phyloP scores from a whole-genome alignment of 2,888 invertebrate genomes.

The Lithosia quadra region DNA sequence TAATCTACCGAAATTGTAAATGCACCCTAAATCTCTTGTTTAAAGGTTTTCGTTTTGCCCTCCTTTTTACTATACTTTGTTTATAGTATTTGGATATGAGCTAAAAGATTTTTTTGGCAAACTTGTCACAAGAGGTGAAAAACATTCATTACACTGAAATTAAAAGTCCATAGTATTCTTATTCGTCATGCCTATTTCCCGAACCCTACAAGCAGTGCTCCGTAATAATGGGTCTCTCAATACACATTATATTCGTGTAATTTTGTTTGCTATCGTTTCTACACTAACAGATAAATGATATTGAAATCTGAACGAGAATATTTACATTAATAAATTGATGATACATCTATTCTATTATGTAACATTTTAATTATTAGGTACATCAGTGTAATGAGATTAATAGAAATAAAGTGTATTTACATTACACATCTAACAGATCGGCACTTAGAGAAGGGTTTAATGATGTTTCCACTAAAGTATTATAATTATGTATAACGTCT shows the following conservation, averaged over 20 bases:
- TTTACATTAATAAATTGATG: neutral
- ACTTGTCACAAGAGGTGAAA: neutral
- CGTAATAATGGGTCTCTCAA: neutral
- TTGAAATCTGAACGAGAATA: neutral
- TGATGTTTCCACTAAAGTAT: neutral
- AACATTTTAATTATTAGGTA: neutral
- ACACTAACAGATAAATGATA: neutral
- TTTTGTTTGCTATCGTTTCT: neutral
- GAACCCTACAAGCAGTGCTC: neutral
- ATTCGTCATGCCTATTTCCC: neutral
- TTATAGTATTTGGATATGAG: too few relatives aligned
- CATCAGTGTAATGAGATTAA: neutral
- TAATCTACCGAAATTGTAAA: too few relatives aligned
- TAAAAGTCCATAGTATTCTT: neutral
- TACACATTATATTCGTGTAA: too few relatives aligned
- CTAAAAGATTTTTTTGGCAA: too few relatives aligned
- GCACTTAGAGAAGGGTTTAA: neutral
- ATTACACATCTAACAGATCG: too few relatives aligned
- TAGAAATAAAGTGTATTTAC: slow-evolving; percentile 7
- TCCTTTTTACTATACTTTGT: too few relatives aligned
- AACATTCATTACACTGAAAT: neutral
- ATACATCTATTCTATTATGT: too few relatives aligned
- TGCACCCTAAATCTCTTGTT: too few relatives aligned
- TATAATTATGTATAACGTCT: neutral
- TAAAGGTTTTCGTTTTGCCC: too few relatives aligned